Evolutionary conservation across 2,888 invertebrate species (phyloP), one percentile per base, ranked within the genome.

Genomic region (Cerastis leucographa): DNA sequence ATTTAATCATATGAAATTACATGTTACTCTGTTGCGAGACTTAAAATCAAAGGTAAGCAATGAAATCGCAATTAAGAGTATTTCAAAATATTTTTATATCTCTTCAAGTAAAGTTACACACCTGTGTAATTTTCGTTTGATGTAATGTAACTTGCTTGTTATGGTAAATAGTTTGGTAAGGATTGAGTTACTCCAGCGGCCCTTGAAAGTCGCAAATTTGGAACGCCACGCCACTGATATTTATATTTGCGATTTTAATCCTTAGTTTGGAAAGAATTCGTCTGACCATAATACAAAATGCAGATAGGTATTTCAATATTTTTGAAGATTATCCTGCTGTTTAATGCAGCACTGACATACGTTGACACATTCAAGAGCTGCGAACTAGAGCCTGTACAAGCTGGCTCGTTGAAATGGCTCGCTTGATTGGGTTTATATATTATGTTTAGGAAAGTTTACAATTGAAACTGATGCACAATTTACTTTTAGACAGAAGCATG

Each of bases 51-150:
- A 85, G 73, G 85, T 85, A 76, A 71, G 81, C 22, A 64, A 67
- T 69, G 61, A 66, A 75, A 81, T 81, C 42, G 49, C 65, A 85
- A 81, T 81, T 85, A 85, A 71, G n/a, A 62, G 17, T 70, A 67
- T 81, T 84, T 62, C 74, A 56, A 84, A 81, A 85, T 71, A 4
- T 40, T 71, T 66, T 75, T 62, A 29, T 61, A 51, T 56, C 46
- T 46, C 11, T 61, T 17, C 54, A 71, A 54, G 29, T 71, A 64
- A 67, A 68, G 22, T 69, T 56, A 65, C 40, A 78, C 56, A 54
- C 25, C 12, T 14, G 25, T 40, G 25, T 69, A n/a, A 19, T 78
- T 49, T 70, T 49, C 5, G 42, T 42, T 19, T 76, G 71, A 49
- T 71, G 56, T 35, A 46, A 76, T 79, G 59, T 25, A 51, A 76